Conservation (phyloP, 2,888 invertebrate genomes). For the Leptopterna dolabrata region DNA sequence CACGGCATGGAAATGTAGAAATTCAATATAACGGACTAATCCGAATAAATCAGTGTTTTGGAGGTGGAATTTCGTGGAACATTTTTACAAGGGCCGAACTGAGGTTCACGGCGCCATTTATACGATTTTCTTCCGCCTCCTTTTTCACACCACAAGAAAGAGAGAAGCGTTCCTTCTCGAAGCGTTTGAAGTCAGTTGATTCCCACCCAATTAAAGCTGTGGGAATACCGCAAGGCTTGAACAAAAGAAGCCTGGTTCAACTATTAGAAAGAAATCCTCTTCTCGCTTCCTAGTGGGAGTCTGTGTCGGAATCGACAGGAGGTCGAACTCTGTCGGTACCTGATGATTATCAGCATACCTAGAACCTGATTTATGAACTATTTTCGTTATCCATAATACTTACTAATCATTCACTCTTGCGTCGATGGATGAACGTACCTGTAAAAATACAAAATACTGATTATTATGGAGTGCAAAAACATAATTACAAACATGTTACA, state of each 20-base stretch:
- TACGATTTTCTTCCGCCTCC: neutral
- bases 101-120: neutral
- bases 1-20: no score
- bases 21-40: no score
- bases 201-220: slow-evolving; percentile 20
- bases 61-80: neutral
- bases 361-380: no score
- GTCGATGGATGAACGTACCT: no score
- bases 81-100: neutral
- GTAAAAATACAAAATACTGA: no score
- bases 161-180: neutral
- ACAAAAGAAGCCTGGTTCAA: neutral
- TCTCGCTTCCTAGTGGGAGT: neutral
- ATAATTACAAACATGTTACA: no score
- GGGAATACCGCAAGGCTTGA: neutral
- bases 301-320: neutral
- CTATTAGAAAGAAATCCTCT: neutral
- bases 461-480: no score
- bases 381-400: no score
- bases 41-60: neutral
- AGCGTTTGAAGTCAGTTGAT: slow-evolving; percentile 4
- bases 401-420: no score
- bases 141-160: neutral
- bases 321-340: neutral
- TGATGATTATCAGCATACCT: no score